Percentiles rank a stretch among this genome's conserved stretches.
Evolutionary conservation across 35 echinoderm and acorn worm species (phyloP).

Genomic region (Lytechinus variegatus): DNA sequence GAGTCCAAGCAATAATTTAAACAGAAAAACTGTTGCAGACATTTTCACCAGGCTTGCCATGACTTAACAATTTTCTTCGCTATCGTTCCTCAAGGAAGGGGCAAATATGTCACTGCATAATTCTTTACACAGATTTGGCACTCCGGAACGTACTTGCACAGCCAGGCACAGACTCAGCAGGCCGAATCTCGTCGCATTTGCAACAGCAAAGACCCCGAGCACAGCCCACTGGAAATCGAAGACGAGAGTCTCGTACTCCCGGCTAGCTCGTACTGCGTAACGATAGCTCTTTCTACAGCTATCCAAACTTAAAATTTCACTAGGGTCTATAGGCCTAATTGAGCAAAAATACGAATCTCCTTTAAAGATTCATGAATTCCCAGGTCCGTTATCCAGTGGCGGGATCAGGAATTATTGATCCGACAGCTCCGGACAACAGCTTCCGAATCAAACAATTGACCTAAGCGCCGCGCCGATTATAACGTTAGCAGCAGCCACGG

Average conservation of each 20-base stretch:
- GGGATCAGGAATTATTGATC: neutral
- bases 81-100: neutral
- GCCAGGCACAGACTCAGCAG: neutral
- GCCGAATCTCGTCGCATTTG: neutral
- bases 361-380: neutral
- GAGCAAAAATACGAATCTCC: neutral
- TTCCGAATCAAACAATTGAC: no score
- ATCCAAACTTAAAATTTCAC: no score
- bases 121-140: neutral
- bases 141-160: no score
- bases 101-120: neutral
- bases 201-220: neutral
- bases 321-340: neutral
- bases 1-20: conserved; percentile 52
- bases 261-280: no score
- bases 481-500: no score
- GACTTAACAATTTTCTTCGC: neutral
- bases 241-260: neutral
- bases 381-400: neutral
- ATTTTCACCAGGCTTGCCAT: conserved; percentile 29
- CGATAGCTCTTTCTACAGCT: no score
- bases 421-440: neutral
- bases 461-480: no score
- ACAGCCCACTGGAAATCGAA: neutral
- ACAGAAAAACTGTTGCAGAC: conserved; percentile 27